Base-by-base conservation (phyloP, 2,797 vertebrate species). In the Gymnothorax reevesii region DNA sequence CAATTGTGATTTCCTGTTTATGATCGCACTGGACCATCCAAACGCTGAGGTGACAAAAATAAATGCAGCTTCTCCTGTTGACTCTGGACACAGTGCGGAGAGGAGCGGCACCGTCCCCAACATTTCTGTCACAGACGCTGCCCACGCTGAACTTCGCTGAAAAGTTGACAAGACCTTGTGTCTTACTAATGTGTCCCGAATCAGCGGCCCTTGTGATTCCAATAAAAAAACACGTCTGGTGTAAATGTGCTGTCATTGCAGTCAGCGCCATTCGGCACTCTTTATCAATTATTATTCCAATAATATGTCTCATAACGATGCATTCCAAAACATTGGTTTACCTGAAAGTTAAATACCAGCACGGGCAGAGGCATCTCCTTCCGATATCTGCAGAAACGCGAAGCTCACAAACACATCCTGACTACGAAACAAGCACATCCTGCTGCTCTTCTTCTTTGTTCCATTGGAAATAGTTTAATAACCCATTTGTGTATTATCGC, bases 311-410 rank as follows among this genome's bases (percentile, higher is more conserved):
- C 22, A 25, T 57, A 25, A 71, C 55, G 20, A 82, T 82, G 57
- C 17, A 64, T 66, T n/a, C 27, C 57, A 73, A 84, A 57, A 20
- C 13, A 86, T 60, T 49, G 87, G 85, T 85, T 95, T 87, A 98
- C 97, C 97, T 98, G 97, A 90, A 98, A 94, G 94, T 97, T 98
- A 89, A 98, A 98, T 89, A 98, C 97, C 92, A 97, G 97, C 82
- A 98, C 97, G 59, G 97, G 97, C 90, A 98, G 92, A 94, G 97
- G 97, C 97, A 98, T 98, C 93, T 92, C 88, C 88, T 87, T 87
- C 73, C 88, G 90, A 85, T 79, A 52, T 84, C 85, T 59, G 75
- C 87, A 87, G 86, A 86, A 88, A 87, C 89, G 86, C 87, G 80
- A 86, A 13, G 86, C 86, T 62, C 79, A 82, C 88, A 85, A 84